These are phyloP conservation scores for Xenopus borealis DNA, from an alignment of 2,113 vertebrate species.

Conservation along the genomic window DNA sequence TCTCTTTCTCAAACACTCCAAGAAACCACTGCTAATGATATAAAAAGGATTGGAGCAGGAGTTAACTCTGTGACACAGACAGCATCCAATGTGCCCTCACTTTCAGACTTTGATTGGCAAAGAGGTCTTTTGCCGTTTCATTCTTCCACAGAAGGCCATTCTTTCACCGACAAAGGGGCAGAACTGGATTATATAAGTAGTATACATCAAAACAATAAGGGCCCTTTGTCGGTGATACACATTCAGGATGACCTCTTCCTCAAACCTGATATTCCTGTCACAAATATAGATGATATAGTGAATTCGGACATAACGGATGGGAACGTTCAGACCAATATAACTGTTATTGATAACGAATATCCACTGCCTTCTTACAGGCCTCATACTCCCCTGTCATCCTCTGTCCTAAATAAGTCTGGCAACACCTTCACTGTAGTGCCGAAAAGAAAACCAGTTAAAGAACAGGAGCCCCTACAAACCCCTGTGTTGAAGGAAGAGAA, in stretches of 20 bases:
- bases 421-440: slow-evolving; percentile 91
- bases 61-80: not conserved
- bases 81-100: slow-evolving; percentile 15
- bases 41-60: not conserved
- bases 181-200: slow-evolving; percentile 27
- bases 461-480: slow-evolving; percentile 31
- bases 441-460: slow-evolving; percentile 63
- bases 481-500: slow-evolving; percentile 49
- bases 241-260: not conserved
- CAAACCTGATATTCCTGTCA: slow-evolving; percentile 60
- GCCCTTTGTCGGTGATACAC: not conserved
- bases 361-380: slow-evolving; percentile 41
- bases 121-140: slow-evolving; percentile 34
- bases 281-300: slow-evolving; percentile 67
- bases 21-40: not conserved
- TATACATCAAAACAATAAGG: slow-evolving; percentile 15
- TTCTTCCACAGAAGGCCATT: not conserved
- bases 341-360: slow-evolving; percentile 45
- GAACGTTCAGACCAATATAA: slow-evolving; percentile 47
- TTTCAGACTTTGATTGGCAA: slow-evolving; percentile 43
- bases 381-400: not conserved
- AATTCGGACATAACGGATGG: slow-evolving; percentile 15
- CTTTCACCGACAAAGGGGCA: slow-evolving; percentile 39
- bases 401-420: slow-evolving; percentile 62
- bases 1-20: not conserved